A percentile compares a stretch with the other conserved stretches of the same genome.
These are phyloP conservation scores for Drosophila falleni DNA, from an alignment of 2,888 invertebrate species.

Conservation along the genomic window DNA sequence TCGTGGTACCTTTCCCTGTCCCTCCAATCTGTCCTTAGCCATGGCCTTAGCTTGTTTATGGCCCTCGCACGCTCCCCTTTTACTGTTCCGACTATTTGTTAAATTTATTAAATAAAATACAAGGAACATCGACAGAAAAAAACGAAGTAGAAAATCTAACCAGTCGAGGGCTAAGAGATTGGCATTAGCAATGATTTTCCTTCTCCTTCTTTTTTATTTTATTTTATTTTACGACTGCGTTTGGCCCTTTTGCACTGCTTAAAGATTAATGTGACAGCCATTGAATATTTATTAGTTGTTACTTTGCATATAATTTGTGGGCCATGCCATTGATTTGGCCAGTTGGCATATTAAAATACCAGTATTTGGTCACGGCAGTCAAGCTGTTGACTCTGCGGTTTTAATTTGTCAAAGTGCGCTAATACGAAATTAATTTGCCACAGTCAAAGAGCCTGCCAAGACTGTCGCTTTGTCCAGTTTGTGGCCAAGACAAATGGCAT, in stretches of 20 bases:
- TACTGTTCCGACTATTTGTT: constrained; percentile 73
- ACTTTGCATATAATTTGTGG: constrained; percentile 80
- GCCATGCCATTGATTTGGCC: constrained; percentile 73
- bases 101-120: constrained; percentile 78
- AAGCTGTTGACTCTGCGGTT: constrained; percentile 79
- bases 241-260: constrained; percentile 68
- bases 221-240: constrained; percentile 48
- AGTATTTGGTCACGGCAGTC: constrained; percentile 50
- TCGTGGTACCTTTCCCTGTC: constrained; percentile 48
- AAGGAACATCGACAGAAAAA: constrained; percentile 20
- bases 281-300: constrained; percentile 80
- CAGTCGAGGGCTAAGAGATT: constrained; percentile 65
- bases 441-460: constrained; percentile 61
- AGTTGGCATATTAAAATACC: constrained; percentile 64
- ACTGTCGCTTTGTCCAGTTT: constrained; percentile 64
- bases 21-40: constrained; percentile 31
- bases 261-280: constrained; percentile 81
- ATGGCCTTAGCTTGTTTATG: constrained; percentile 67
- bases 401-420: constrained; percentile 80
- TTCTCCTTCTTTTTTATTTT: constrained; percentile 1
- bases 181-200: constrained; percentile 77
- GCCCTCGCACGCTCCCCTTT: constrained; percentile 75
- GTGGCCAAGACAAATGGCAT: constrained; percentile 77
- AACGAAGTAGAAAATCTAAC: constrained; percentile 24
- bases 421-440: constrained; percentile 78